Evolutionary conservation across 2,888 invertebrate species (phyloP), one percentile per base, ranked within the genome.

Genomic region (Harpalus rufipes): DNA sequence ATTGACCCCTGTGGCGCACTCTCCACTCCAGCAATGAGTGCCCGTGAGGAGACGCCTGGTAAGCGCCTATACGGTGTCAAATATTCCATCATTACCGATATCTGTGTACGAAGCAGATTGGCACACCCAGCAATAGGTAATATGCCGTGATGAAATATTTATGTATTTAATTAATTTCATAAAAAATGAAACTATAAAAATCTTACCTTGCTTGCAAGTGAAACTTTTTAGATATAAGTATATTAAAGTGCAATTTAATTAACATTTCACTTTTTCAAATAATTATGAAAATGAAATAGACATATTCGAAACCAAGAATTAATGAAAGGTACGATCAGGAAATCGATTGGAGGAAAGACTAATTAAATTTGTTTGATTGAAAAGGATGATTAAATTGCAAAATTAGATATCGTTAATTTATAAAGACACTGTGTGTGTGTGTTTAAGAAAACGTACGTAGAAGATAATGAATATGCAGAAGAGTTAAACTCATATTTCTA

Each of bases 311-410:
- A 59, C 68, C 39, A 14, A 32, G n/a, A 14, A 68, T 68, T 32
- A 68, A 25, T 61, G 21, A 39, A 39, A 68, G 68, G 68, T 68
- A 32, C 68, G 32, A 7, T 5, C 12, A 68, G 39, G n/a, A 39
- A 39, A 25, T 12, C 68, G 68, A 68, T 41, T 12, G 6, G 25
- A 68, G 68, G n/a, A 68, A 68, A 21, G 25, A 12, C 12, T 68
- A 68, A 68, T n/a, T 39, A 14, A 68, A 68, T 68, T 68, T 21
- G 12, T 10, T 63, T 63, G 25, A 25, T 63, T 63, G 12, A 63
- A 63, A 21, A 1, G 10, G 12, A 21, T 12, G 18, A 12, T 21
- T 21, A 25, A 63, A 63, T 63, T 63, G 63, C 63, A 63, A 63
- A 63, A 51, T 51, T 51, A 51, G 10, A 51, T 12, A 12, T 51